Percentiles rank a stretch among this genome's conserved stretches.
Conservation (phyloP, 2,113 vertebrate genomes). For the Odocoileus hemionus region DNA sequence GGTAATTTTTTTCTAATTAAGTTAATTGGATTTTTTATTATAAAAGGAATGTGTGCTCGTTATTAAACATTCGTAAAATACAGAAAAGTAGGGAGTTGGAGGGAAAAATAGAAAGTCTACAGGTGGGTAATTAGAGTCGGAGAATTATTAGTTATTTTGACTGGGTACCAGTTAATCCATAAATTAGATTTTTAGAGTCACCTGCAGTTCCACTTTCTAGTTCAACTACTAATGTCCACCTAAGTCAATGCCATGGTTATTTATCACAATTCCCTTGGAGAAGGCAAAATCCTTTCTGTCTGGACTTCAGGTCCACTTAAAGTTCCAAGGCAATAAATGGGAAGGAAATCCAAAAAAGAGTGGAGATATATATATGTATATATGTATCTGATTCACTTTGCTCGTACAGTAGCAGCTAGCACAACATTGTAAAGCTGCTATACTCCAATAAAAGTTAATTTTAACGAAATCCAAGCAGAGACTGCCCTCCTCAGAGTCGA, state of each 20-base stretch:
- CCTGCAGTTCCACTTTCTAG: neutral
- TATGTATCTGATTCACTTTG: neutral
- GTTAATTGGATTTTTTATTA: slow-evolving; percentile 70
- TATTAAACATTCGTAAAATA: slow-evolving; percentile 67
- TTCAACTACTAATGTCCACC: neutral
- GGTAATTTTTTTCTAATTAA: slow-evolving; percentile 75
- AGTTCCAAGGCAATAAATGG: neutral
- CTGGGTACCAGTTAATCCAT: slow-evolving; percentile 29
- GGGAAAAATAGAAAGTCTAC: slow-evolving; percentile 57
- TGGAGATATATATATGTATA: neutral
- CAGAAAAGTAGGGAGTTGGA: slow-evolving; percentile 59
- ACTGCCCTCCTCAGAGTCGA: neutral
- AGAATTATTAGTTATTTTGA: slow-evolving; percentile 67
- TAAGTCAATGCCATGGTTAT: neutral
- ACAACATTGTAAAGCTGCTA: neutral
- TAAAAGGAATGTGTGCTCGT: slow-evolving; percentile 53
- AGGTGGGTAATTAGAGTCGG: slow-evolving; percentile 63
- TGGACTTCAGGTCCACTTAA: neutral
- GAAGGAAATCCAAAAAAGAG: neutral
- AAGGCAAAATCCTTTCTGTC: neutral
- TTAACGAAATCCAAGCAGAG: neutral
- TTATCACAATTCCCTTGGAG: neutral
- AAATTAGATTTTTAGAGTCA: slow-evolving; percentile 45
- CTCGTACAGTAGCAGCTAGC: neutral
- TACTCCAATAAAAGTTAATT: neutral